Base-by-base conservation (phyloP, 2,888 invertebrate species). In the Agrotis clavis region DNA sequence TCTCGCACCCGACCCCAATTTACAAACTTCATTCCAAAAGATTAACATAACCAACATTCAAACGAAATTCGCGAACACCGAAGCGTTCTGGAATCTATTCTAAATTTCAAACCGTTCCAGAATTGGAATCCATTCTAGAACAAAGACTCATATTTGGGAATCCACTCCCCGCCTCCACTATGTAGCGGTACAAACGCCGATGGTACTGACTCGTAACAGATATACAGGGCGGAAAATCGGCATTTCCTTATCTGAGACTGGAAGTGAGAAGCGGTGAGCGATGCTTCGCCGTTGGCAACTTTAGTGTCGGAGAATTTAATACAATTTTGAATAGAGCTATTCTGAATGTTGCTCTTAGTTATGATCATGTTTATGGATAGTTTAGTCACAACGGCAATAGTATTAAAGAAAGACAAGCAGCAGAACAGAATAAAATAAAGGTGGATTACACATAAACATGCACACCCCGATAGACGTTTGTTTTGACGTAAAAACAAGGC, bases 211-310 rank as follows among this genome's bases (percentile, higher is more conserved):
- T 75, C 75, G 86, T 75, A 81, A 75, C 77, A 76, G 79, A 81
- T 75, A 83, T 81, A 82, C 81, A 70, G 79, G 74, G 85, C 89
- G 86, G 88, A 87, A 89, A 89, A 90, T 90, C 84, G 84, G 84
- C 74, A 88, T 90, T 90, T 89, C 89, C 89, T 87, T 84, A 82
- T 77, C 82, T 62, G 35, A 41, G 68, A 69, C 62, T 67, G 54
- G 51, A 75, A 77, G 77, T 77, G 78, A 74, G 59, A 70, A 80
- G 81, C 73, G 72, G 30, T 30, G 60, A 81, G 79, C 79, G 74
- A 54, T 71, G 53, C 21, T 65, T 60, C n/a, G 19, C 57, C 61
- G 48, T 65, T 67, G 57, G 60, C n/a, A 71, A 61, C 45, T 68
- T 62, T 69, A 30, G 9, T 45, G 64, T 63, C 5, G 45, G 14